phyloP scores from a whole-genome alignment of 2,113 vertebrate species.

The Bettongia penicillata region DNA sequence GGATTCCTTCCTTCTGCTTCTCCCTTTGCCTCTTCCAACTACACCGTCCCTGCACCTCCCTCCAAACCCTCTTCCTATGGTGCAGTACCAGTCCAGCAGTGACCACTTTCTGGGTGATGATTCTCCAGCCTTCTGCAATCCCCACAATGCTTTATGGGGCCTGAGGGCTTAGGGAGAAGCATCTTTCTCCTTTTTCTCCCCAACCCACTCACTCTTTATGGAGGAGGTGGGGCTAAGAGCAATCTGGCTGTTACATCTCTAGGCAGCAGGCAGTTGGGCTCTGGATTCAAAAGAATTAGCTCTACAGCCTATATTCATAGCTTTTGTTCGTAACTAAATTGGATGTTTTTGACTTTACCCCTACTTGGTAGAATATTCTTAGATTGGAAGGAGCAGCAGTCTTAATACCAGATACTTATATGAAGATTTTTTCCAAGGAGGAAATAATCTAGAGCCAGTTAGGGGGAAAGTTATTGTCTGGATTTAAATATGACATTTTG shows the following conservation, averaged over 20 bases:
- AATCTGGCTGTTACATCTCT: neutral
- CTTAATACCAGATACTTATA: neutral
- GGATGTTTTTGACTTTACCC: neutral
- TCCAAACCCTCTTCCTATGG: neutral
- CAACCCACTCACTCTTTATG: neutral
- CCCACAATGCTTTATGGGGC: neutral
- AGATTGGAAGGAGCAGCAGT: neutral
- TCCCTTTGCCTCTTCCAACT: neutral
- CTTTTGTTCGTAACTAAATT: neutral
- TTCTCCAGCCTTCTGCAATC: neutral
- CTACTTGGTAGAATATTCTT: neutral
- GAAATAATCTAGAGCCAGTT: neutral
- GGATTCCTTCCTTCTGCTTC: neutral
- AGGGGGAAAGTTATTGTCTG: neutral
- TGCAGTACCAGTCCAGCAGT: neutral
- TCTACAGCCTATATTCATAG: neutral
- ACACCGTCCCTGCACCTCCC: neutral
- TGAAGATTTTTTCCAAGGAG: neutral
- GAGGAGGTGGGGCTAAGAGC: neutral
- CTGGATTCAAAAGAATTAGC: neutral
- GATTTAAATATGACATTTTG: neutral
- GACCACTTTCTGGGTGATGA: neutral
- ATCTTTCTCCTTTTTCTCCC: neutral
- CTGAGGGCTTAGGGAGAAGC: neutral
- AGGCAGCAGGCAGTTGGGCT: neutral